Conservation (phyloP, 2,888 invertebrate genomes). For the Leucania comma region DNA sequence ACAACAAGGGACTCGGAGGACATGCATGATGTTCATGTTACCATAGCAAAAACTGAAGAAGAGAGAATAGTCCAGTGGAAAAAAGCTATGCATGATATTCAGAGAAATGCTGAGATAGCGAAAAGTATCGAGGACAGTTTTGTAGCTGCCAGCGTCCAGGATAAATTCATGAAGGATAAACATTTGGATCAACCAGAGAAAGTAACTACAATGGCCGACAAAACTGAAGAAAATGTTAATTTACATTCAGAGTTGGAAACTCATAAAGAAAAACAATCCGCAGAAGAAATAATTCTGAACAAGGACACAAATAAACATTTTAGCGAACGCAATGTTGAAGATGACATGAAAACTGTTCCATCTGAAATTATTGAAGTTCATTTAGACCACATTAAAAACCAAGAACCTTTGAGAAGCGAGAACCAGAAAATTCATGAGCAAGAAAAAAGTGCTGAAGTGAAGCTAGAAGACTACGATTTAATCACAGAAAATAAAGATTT, state of each 20-base stretch:
- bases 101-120: slow-evolving; percentile 78
- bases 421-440: slow-evolving; percentile 43
- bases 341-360: slow-evolving; percentile 66
- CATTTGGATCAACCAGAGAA: no score
- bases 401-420: slow-evolving; percentile 53
- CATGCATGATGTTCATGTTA: slow-evolving; percentile 64
- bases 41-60: slow-evolving; percentile 73
- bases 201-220: slow-evolving; percentile 25
- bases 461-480: slow-evolving; percentile 14
- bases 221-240: slow-evolving; percentile 37
- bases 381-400: slow-evolving; percentile 50
- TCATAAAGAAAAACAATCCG: slow-evolving; percentile 22
- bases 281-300: slow-evolving; percentile 1
- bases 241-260: slow-evolving; percentile 25
- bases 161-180: no score
- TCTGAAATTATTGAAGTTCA: slow-evolving; percentile 65
- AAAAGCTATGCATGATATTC: slow-evolving; percentile 77
- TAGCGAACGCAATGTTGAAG: slow-evolving; percentile 33
- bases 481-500: slow-evolving; percentile 14
- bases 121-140: slow-evolving; percentile 84
- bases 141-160: slow-evolving; percentile 60
- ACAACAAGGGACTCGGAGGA: slow-evolving; percentile 68
- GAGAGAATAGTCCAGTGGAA: slow-evolving; percentile 83
- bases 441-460: slow-evolving; percentile 28
- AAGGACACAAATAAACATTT: slow-evolving; percentile 21